These are phyloP conservation scores for Galendromus occidentalis DNA, from an alignment of 1,140 invertebrate genomes.

Conservation along the genomic window DNA sequence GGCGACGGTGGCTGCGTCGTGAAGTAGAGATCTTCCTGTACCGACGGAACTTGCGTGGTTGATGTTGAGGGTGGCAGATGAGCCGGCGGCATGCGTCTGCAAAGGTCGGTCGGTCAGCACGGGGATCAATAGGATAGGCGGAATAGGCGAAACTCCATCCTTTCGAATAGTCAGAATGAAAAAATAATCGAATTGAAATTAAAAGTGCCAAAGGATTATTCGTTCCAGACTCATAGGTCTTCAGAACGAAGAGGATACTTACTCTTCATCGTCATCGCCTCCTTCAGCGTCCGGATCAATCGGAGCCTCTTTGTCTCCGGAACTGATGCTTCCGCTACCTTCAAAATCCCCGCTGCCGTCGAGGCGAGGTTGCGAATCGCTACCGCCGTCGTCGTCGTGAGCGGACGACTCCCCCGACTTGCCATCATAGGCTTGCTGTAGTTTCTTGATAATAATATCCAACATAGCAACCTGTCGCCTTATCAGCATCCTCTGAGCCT, in stretches of 20 bases:
- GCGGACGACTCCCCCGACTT: background rate
- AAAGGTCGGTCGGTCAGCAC: no score
- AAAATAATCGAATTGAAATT: no score
- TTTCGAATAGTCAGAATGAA: no score
- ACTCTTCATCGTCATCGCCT: background rate
- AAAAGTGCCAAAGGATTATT: no score
- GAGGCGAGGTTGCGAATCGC: background rate
- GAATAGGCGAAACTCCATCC: no score
- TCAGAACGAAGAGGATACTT: background rate
- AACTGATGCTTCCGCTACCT: background rate
- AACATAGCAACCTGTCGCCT: background rate
- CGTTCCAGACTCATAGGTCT: no score
- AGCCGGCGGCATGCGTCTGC: background rate
- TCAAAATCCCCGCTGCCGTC: conserved; percentile 4
- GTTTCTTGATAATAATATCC: conserved; percentile 3
- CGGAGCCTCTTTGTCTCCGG: background rate
- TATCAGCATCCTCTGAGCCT: background rate
- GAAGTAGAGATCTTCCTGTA: conserved; percentile 3
- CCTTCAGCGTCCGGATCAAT: background rate
- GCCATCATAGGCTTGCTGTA: background rate
- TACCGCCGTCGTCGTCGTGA: background rate
- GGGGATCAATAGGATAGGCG: no score
- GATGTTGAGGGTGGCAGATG: background rate
- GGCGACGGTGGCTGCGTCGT: background rate
- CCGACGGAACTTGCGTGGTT: background rate